These are phyloP conservation scores for Drosophila mayri DNA, from an alignment of 1,140 invertebrate genomes.

Conservation along the genomic window DNA sequence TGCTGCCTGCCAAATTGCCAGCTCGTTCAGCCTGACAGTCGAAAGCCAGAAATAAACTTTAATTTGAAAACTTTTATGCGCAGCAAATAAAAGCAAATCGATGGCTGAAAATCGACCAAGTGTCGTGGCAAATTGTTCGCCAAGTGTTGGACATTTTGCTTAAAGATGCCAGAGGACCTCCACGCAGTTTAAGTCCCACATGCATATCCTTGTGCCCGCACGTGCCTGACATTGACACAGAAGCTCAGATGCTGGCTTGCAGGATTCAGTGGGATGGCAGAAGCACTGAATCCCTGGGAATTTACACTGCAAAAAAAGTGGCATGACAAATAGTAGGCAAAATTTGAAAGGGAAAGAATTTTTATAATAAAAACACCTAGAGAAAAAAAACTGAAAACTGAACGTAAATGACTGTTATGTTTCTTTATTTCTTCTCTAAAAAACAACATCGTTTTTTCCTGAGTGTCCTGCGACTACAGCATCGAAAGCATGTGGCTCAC, in stretches of 20 bases:
- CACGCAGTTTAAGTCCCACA: constrained; percentile 50
- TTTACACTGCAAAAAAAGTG: constrained; percentile 4
- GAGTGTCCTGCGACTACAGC: constrained; percentile 13
- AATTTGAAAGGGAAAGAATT: neutral
- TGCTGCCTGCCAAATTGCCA: constrained; percentile 45
- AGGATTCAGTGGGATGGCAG: constrained; percentile 26
- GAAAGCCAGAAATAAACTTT: constrained; percentile 66
- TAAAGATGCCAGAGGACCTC: constrained; percentile 58
- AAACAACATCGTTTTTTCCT: neutral
- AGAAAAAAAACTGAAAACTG: too few relatives aligned
- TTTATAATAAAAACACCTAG: too few relatives aligned
- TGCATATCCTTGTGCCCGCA: constrained; percentile 61
- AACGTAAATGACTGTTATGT: too few relatives aligned
- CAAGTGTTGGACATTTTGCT: constrained; percentile 74
- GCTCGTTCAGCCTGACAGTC: constrained; percentile 54
- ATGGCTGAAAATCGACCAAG: constrained; percentile 55
- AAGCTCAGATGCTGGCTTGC: constrained; percentile 52
- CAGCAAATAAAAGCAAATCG: constrained; percentile 60
- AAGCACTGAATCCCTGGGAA: constrained; percentile 3
- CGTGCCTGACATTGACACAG: constrained; percentile 81
- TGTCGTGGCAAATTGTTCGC: constrained; percentile 69
- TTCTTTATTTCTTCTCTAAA: too few relatives aligned
- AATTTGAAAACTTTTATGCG: constrained; percentile 76
- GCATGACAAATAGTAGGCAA: too few relatives aligned
- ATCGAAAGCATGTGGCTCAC: constrained; percentile 57